Evolutionary conservation across 2,888 invertebrate species (phyloP).

Genomic region (Cryptosula pallasiana): DNA sequence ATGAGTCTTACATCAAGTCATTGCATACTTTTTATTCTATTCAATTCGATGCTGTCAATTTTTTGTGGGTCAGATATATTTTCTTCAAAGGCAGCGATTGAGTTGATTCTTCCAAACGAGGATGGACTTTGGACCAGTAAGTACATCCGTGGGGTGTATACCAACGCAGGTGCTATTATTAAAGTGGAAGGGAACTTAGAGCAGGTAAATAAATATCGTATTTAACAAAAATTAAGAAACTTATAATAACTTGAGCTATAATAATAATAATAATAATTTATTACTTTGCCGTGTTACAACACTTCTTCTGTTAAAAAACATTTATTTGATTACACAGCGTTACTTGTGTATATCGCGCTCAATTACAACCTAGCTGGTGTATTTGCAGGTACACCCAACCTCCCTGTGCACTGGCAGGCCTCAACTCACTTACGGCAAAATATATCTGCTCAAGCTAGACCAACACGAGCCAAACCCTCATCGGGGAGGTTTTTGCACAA

Average conservation of each 20-base stretch:
- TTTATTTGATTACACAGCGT: too few relatives aligned
- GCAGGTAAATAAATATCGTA: slow-evolving; percentile 2
- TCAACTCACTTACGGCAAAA: not conserved
- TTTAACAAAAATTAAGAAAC: too few relatives aligned
- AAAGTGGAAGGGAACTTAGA: slow-evolving; percentile 1
- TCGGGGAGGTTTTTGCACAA: not conserved
- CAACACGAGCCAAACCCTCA: not conserved
- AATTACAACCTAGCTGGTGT: not conserved
- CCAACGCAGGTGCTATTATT: slow-evolving; percentile 2
- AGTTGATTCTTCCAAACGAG: not conserved
- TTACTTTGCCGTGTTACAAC: too few relatives aligned
- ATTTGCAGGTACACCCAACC: slow-evolving; percentile 12
- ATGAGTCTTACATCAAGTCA: too few relatives aligned
- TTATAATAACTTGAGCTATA: too few relatives aligned
- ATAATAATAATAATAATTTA: too few relatives aligned
- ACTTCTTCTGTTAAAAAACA: too few relatives aligned
- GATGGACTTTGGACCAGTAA: not conserved
- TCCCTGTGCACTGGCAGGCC: not conserved
- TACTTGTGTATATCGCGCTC: too few relatives aligned
- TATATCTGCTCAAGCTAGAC: slow-evolving; percentile 1
- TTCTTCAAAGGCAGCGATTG: not conserved
- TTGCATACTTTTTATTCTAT: too few relatives aligned
- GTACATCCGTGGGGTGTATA: not conserved
- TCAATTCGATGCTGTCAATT: too few relatives aligned
- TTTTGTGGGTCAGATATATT: not conserved